These are phyloP conservation scores for Holothuria scabra DNA, from an alignment of 53 echinoderm and acorn worm species.

Conservation along the genomic window DNA sequence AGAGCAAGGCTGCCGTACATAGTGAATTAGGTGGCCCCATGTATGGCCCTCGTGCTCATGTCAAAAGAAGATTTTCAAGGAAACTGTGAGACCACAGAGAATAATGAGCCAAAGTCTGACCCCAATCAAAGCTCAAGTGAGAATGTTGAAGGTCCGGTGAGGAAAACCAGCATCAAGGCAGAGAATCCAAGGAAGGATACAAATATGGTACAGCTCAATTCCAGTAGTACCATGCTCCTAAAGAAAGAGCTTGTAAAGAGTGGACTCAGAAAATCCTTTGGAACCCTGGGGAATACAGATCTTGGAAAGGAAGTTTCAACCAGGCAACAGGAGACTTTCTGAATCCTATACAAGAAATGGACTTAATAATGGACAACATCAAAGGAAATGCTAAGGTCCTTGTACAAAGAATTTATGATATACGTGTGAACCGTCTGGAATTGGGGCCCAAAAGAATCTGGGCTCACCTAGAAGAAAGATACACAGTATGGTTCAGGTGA, in stretches of 20 bases:
- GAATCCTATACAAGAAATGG: conserved; percentile 61
- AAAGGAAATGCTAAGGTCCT: conserved; percentile 53
- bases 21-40: too few relatives aligned
- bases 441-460: conserved; percentile 61
- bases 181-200: conserved; percentile 26
- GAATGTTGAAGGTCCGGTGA: background rate
- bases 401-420: conserved; percentile 59
- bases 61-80: background rate
- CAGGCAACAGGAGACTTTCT: conserved; percentile 63
- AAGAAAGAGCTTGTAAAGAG: conserved; percentile 67
- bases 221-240: conserved; percentile 63
- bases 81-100: background rate
- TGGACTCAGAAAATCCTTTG: conserved; percentile 52
- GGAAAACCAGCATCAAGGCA: background rate
- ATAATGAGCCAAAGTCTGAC: background rate
- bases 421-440: conserved; percentile 63
- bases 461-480: conserved; percentile 50
- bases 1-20: too few relatives aligned
- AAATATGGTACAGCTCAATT: conserved; percentile 50
- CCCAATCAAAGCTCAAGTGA: background rate
- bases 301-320: conserved; percentile 65
- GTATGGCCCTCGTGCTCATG: too few relatives aligned
- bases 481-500: conserved; percentile 70
- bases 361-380: conserved; percentile 59
- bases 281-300: conserved; percentile 55